Base-by-base conservation (phyloP, 1,140 invertebrate genomes). In the Varroa destructor region DNA sequence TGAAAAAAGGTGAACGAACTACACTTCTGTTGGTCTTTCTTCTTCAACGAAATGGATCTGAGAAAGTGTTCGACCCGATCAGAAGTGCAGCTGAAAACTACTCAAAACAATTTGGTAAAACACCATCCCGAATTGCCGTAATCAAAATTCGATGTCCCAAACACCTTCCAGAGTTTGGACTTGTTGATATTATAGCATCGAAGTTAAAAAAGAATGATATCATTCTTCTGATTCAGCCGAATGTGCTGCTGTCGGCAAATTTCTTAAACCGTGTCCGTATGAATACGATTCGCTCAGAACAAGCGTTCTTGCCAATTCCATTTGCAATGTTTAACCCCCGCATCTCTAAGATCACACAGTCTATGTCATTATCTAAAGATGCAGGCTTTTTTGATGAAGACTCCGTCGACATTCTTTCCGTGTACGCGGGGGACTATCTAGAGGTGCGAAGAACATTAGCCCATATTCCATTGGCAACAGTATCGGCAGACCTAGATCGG, bases 181-280 rank as follows among this genome's bases (percentile, higher is more conserved):
- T 89, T 1, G 81, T 87, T 0, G 89, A 93, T 80, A 80, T 88
- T 71, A 83, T 86, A 0, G 75, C 86, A 42, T 84, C 84, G 72
- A 90, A 89, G 78, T 84, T 91, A 73, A 82, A 84, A 0, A 76
- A 84, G 0, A 87, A 90, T 71, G 85, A 86, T 76, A 79, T 91
- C 5, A 78, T 89, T 70, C 79, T 90, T 57, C 77, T 89, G 73
- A 81, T 83, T 25, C 83, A 85, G 74, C 82, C 84, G 25, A 83
- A 84, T 74, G 84, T 87, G 79, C 84, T 87, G 76, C 81, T 92
- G 70, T 85, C 85, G 72, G 77, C 84, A 55, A 90, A 93, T 77
- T 93, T 89, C 79, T 82, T 93, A 25, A 95, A 92, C 74, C 76
- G 80, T 71, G 86, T 89, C 6, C 82, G 89, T 72, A 91, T 92